A percentile compares a stretch with the other conserved stretches of the same genome.
Evolutionary conservation across 2,888 invertebrate species (phyloP).

Genomic region (Mythimna vitellina): DNA sequence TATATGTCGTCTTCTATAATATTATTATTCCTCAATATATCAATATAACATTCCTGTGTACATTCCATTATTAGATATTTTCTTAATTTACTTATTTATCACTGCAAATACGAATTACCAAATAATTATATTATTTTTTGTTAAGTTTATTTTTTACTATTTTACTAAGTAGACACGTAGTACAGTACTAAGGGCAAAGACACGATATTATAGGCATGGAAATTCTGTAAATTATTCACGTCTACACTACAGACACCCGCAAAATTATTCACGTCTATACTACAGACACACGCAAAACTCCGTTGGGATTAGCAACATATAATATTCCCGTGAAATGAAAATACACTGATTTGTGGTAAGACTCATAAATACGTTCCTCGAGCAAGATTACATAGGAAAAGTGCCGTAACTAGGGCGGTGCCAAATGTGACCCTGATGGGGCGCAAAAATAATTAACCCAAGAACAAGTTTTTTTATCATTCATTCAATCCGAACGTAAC

Average conservation of each 20-base stretch:
- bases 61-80: slow-evolving; percentile 38
- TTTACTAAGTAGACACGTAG: background rate
- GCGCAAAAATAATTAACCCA: no score
- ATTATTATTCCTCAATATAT: slow-evolving; percentile 17
- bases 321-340: background rate
- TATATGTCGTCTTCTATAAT: background rate
- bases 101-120: slow-evolving; percentile 51
- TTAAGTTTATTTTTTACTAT: slow-evolving; percentile 24
- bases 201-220: background rate
- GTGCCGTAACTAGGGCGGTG: no score
- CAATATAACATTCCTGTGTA: slow-evolving; percentile 46
- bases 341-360: background rate
- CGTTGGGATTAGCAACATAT: background rate
- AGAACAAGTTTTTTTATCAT: no score
- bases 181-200: background rate
- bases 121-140: slow-evolving; percentile 41
- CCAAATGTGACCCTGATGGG: no score
- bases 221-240: background rate
- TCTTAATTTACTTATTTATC: slow-evolving; percentile 20
- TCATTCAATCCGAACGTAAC: no score
- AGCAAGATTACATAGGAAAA: background rate
- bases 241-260: no score
- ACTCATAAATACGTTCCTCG: background rate
- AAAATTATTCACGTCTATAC: background rate
- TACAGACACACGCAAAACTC: background rate